A percentile compares a stretch with the other conserved stretches of the same genome.
These are phyloP conservation scores for Patella ulyssiponensis DNA, from an alignment of 2,888 invertebrate genomes.

Conservation along the genomic window DNA sequence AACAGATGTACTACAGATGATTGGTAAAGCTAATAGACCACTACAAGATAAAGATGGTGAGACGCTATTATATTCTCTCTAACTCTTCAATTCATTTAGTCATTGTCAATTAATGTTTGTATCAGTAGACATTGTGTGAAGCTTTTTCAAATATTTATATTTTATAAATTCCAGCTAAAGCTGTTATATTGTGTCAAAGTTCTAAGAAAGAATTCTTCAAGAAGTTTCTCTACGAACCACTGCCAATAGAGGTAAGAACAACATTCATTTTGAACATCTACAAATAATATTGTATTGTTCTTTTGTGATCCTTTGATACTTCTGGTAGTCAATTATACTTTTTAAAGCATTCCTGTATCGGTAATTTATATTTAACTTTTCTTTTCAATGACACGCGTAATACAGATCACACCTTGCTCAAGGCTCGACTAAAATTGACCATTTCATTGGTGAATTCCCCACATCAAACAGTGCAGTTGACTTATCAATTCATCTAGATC, in stretches of 20 bases:
- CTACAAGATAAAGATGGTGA: constrained; percentile 90
- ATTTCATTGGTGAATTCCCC: too few species aligned
- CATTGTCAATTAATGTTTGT: not conserved
- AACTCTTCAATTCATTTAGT: not conserved
- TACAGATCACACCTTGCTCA: not conserved
- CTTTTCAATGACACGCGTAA: not conserved
- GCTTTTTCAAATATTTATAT: not conserved
- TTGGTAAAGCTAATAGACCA: constrained; percentile 95
- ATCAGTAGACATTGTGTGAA: not conserved
- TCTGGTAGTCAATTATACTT: too few species aligned
- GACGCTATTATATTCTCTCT: not conserved
- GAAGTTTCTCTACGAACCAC: constrained; percentile 95
- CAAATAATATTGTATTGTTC: not conserved
- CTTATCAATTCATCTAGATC: too few species aligned
- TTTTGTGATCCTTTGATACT: too few species aligned
- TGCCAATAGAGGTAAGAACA: constrained; percentile 86
- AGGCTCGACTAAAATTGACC: too few species aligned
- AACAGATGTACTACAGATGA: constrained; percentile 97
- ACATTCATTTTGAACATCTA: too few species aligned
- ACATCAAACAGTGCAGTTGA: too few species aligned
- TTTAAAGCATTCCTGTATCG: too few species aligned
- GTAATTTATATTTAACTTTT: not conserved
- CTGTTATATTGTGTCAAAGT: constrained; percentile 95
- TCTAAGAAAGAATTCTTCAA: constrained; percentile 99
- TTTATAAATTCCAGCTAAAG: constrained; percentile 75